Percentiles rank a stretch among this genome's conserved stretches.
phyloP scores from a whole-genome alignment of 1,140 invertebrate species.

The Macrosteles quadrilineatus region DNA sequence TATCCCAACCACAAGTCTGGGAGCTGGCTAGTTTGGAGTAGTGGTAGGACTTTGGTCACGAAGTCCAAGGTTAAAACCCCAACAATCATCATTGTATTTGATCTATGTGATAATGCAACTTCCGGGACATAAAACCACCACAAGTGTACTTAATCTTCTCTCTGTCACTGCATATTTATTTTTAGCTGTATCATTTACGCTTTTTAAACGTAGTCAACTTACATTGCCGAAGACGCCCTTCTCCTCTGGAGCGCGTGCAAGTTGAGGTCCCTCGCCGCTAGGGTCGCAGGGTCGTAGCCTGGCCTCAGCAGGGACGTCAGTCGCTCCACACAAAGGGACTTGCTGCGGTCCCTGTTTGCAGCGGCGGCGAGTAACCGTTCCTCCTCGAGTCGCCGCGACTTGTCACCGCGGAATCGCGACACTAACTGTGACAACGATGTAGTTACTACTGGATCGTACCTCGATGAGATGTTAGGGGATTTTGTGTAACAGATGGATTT shows the following conservation, averaged over 20 bases:
- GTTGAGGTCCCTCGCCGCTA: slow-evolving; percentile 38
- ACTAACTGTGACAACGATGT: slow-evolving; percentile 20
- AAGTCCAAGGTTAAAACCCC: no score
- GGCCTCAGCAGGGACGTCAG: slow-evolving; percentile 37
- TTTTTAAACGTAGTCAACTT: slow-evolving; percentile 35
- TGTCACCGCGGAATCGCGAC: slow-evolving; percentile 31
- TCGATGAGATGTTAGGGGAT: background rate
- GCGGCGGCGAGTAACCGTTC: background rate
- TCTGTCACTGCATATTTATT: no score
- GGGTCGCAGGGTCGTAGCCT: slow-evolving; percentile 38
- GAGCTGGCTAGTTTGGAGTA: no score
- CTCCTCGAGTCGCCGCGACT: slow-evolving; percentile 24
- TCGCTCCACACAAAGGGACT: slow-evolving; percentile 42
- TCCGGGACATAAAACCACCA: no score
- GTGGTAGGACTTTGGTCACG: no score
- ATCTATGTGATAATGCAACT: no score
- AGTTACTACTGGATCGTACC: background rate
- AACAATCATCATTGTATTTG: no score
- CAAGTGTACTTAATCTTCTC: no score
- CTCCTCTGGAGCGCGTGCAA: slow-evolving; percentile 36
- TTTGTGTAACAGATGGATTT: background rate
- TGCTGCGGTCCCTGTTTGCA: slow-evolving; percentile 39
- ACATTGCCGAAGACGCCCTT: slow-evolving; percentile 42
- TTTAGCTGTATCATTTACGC: no score
- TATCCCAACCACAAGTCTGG: no score